Evolutionary conservation across 2,888 invertebrate genomes (phyloP).

Genomic region (Cosmorhoe ocellata): DNA sequence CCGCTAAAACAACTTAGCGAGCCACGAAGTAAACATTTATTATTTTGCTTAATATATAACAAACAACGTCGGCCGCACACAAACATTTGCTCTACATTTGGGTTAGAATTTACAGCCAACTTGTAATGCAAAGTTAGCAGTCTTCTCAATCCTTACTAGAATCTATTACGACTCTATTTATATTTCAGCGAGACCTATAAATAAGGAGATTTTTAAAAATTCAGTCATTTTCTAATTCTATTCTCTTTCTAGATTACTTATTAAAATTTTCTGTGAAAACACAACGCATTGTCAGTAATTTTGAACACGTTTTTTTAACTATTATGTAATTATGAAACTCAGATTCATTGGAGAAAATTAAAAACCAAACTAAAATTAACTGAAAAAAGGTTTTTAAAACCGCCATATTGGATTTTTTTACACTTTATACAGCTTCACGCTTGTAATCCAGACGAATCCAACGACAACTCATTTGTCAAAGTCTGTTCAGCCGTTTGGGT

Average conservation of each 20-base stretch:
- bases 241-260: not conserved
- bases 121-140: not conserved
- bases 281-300: constrained; percentile 4
- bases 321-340: too few relatives aligned
- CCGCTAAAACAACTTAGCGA: constrained; percentile 56
- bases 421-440: too few relatives aligned
- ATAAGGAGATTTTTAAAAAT: too few relatives aligned
- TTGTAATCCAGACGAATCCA: too few relatives aligned
- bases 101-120: too few relatives aligned
- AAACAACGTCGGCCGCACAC: constrained; percentile 31
- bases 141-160: constrained; percentile 1
- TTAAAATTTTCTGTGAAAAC: constrained; percentile 5
- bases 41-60: constrained; percentile 46
- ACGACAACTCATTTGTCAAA: too few relatives aligned
- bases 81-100: constrained; percentile 21
- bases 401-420: too few relatives aligned
- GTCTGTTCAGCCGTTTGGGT: too few relatives aligned
- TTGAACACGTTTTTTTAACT: constrained; percentile 5
- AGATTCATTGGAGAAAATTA: too few relatives aligned
- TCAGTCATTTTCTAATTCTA: too few relatives aligned
- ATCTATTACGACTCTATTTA: constrained; percentile 7
- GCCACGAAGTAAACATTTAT: constrained; percentile 53
- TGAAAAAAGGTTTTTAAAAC: too few relatives aligned
- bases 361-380: too few relatives aligned
- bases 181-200: constrained; percentile 5